A percentile compares a stretch with the other conserved stretches of the same genome.
These are phyloP conservation scores for Pangasius sanitwongsei DNA, from an alignment of 2,797 vertebrate species.

Conservation along the genomic window DNA sequence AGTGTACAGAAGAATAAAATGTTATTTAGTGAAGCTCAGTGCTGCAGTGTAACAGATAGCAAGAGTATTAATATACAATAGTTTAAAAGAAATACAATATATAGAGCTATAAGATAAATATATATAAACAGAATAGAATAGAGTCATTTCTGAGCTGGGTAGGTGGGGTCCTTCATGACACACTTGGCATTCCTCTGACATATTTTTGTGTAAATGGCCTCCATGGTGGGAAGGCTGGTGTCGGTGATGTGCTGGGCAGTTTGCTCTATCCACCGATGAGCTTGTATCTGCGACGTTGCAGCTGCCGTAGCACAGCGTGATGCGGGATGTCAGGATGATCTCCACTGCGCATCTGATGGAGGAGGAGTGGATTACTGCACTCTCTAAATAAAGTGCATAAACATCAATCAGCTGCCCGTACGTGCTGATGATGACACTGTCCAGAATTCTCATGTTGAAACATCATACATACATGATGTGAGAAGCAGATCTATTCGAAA, in stretches of 20 bases:
- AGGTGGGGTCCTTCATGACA: background rate
- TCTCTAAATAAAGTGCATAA: conserved; percentile 16
- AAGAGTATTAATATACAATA: background rate
- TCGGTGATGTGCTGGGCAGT: background rate
- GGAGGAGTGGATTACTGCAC: conserved; percentile 13
- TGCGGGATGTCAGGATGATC: conserved; percentile 22
- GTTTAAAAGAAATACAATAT: background rate
- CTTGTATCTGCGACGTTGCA: background rate
- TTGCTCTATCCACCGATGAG: background rate
- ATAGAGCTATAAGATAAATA: background rate
- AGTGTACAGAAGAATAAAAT: background rate
- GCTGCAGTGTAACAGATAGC: background rate
- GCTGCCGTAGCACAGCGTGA: conserved; percentile 16
- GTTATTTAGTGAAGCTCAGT: background rate
- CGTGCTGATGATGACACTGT: background rate
- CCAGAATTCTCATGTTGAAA: background rate
- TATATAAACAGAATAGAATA: background rate
- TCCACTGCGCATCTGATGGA: conserved; percentile 23
- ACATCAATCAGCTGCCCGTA: conserved; percentile 12
- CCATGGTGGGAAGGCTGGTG: conserved; percentile 6
- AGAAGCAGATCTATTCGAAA: background rate
- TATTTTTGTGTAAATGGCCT: conserved; percentile 15
- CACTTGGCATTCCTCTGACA: background rate
- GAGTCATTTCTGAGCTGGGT: background rate
- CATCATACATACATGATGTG: background rate